A percentile compares a stretch with the other conserved stretches of the same genome.
Evolutionary conservation across 2,888 invertebrate species (phyloP).

Genomic region (Syritta pipiens): DNA sequence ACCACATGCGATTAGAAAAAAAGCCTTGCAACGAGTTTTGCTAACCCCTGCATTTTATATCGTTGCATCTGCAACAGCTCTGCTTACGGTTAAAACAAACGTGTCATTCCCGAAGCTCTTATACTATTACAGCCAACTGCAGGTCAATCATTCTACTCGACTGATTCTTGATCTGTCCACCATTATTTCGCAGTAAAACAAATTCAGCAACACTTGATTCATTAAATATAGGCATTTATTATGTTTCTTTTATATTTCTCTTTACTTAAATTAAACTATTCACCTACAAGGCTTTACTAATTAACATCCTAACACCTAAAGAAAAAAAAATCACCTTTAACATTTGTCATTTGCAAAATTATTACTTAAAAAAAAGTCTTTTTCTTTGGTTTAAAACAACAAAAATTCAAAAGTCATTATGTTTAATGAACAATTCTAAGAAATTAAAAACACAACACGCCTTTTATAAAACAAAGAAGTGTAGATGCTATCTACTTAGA

Average conservation of each 20-base stretch:
- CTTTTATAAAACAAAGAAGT: neutral
- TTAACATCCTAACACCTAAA: conserved; percentile 9
- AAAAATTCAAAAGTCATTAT: neutral
- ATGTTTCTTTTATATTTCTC: conserved; percentile 22
- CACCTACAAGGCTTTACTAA: conserved; percentile 24
- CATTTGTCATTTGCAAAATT: neutral
- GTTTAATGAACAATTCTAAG: conserved; percentile 8
- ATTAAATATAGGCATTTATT: conserved; percentile 33
- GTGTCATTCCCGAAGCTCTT: too few species aligned
- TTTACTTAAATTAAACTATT: conserved; percentile 3
- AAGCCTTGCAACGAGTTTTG: too few species aligned
- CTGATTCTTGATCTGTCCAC: too few species aligned
- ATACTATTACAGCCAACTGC: too few species aligned
- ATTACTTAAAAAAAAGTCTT: neutral
- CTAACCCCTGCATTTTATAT: too few species aligned
- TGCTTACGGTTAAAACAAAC: too few species aligned
- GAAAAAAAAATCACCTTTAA: conserved; percentile 23
- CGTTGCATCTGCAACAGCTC: too few species aligned
- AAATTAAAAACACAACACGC: neutral
- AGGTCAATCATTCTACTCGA: too few species aligned
- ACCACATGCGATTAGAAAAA: too few species aligned
- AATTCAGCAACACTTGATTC: neutral
- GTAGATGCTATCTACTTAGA: neutral
- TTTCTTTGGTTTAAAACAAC: conserved; percentile 10
- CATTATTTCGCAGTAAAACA: neutral